Evolutionary conservation across 1,140 invertebrate species (phyloP), one percentile per base, ranked within the genome.

Genomic region (Ladona fulva): DNA sequence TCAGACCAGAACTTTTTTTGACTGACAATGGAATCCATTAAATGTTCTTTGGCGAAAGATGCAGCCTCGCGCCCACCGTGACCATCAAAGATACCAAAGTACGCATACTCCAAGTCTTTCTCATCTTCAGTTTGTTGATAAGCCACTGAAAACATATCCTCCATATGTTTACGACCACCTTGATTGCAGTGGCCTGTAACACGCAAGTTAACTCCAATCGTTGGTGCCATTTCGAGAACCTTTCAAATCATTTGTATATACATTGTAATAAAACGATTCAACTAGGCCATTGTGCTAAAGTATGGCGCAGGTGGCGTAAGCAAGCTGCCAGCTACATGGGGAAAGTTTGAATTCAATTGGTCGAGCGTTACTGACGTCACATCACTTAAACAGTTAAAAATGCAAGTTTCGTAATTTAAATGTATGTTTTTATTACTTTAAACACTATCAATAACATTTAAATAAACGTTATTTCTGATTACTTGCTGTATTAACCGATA

Each of bases 131-230:
- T 95, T 85, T 95, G 92, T 87, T 97, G 94, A 87, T 97, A 96
- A 79, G 95, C 96, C 79, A 97, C 95, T 78, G 93, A 93, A 89
- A 97, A 97, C 86, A 94, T 95, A 89, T 99, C 97, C 89, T 99
- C 97, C 97, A 99, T 99, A 86, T 99, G 98, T 85, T 97, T 97
- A 82, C 97, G 90, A 79, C 95, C 95, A 82, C 97, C 97, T 89
- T 98, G 97, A 86, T 94, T 94, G 85, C 94, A 95, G 85, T 97
- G 95, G 79, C 95, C 95, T 79, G 96, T 97, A 74, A 97, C 95
- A 80, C 96, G 91, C 82, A 98, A 89, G 89, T 97, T 96, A 79
- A 96, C 93, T 81, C 94, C 94, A 82, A 95, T 94, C 81, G 91
- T 94, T 78, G 92, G 87, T 83, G 92, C 89, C 92, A 93, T 93